Evolutionary conservation across 1,140 invertebrate genomes (phyloP).

Genomic region (Habropoda laboriosa): DNA sequence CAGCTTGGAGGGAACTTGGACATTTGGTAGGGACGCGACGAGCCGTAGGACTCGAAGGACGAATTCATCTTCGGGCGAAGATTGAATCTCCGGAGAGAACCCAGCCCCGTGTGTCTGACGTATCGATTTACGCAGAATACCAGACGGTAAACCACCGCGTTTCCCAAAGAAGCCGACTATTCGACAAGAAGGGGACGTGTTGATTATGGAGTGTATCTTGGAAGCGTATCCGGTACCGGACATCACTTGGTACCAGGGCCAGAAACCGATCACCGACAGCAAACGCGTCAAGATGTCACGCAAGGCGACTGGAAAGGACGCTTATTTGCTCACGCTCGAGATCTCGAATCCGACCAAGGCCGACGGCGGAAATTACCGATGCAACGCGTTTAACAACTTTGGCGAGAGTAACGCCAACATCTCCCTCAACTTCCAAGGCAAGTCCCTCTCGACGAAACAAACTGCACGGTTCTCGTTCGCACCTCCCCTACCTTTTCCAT

Average conservation of each 20-base stretch:
- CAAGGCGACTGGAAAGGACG: slow-evolving; percentile 93
- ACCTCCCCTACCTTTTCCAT: neutral
- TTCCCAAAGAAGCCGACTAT: slow-evolving; percentile 99
- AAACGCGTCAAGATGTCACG: slow-evolving; percentile 92
- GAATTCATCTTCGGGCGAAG: neutral
- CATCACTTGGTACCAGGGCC: slow-evolving; percentile 96
- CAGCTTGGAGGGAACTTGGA: no score
- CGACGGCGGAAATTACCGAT: slow-evolving; percentile 99
- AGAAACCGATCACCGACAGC: slow-evolving; percentile 90
- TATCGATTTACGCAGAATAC: slow-evolving; percentile 86
- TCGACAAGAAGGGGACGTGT: slow-evolving; percentile 94
- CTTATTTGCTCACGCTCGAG: slow-evolving; percentile 94
- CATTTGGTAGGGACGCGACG: slow-evolving; percentile 5
- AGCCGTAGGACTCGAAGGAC: neutral
- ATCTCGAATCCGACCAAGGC: slow-evolving; percentile 96
- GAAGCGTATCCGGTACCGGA: slow-evolving; percentile 97
- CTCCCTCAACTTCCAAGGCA: slow-evolving; percentile 99
- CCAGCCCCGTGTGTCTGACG: slow-evolving; percentile 36
- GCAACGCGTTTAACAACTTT: slow-evolving; percentile 98
- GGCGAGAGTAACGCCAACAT: slow-evolving; percentile 99
- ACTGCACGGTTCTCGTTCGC: slow-evolving; percentile 35
- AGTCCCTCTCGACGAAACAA: slow-evolving; percentile 71
- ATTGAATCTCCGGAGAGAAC: slow-evolving; percentile 19
- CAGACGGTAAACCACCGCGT: slow-evolving; percentile 95
- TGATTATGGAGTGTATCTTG: slow-evolving; percentile 97